Base-by-base conservation (phyloP, 2,113 vertebrate genomes). In the Shinisaurus crocodilurus region DNA sequence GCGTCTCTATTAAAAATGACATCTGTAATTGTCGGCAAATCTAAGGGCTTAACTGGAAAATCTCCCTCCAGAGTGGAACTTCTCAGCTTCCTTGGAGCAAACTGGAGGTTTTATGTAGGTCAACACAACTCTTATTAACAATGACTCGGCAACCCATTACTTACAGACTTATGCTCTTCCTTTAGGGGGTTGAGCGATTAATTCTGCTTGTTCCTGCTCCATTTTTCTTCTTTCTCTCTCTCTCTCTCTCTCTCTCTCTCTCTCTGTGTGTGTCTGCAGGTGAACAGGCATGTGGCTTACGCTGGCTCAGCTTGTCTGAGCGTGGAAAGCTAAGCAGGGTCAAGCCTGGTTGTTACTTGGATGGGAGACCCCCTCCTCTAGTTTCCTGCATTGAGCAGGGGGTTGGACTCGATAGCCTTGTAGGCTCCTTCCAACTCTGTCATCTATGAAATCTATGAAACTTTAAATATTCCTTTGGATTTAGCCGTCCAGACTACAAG, bases 51-150 rank as follows among this genome's bases (percentile, higher is more conserved):
- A 37, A 79, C 50, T 63, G n/a, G 54, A 12, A 79, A 93, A 85
- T 83, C 70, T 43, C 37, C 34, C 32, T 93, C 88, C 32, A 6
- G 81, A 54, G 65, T 85, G 70, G 83, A 90, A 27, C 43, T 32
- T 67, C 81, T 94, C 37, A 76, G 81, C 86, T 88, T 94, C 86
- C 88, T 34, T 94, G 92, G 86, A 94, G 84, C 90, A 95, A 90
- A 92, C 65, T 90, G 93, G 94, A 92, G 94, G 74, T 91, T 77
- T 95, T 91, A 90, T 94, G 92, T 95, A 93, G 94, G 93, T 95
- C 94, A 94, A 91, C 90, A 60, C 83, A 89, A 94, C 91, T 94
- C 80, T 83, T 95, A 88, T 94, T 95, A 1, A 0, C 63, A 0
- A 1, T 89, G 82, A 94, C 89, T 95, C 89, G 88, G 87, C 82